These are phyloP conservation scores for Neoarius graeffei DNA, from an alignment of 2,113 vertebrate species.

Conservation along the genomic window DNA sequence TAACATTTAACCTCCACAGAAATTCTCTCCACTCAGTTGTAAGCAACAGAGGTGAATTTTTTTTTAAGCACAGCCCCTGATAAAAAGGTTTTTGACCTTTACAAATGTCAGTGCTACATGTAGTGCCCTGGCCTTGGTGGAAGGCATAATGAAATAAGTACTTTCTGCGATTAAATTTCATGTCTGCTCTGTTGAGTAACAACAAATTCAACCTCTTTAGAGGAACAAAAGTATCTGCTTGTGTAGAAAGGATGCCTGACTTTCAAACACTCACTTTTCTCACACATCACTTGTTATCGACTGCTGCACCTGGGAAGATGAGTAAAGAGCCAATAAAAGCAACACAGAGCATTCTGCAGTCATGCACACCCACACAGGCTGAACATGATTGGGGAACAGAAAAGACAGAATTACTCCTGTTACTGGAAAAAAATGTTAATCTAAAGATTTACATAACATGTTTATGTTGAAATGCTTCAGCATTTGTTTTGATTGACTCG, in stretches of 20 bases:
- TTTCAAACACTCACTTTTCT: slow-evolving; percentile 27
- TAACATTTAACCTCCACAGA: background rate
- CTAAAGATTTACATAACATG: background rate
- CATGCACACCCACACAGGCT: background rate
- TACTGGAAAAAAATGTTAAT: background rate
- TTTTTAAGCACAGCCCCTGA: slow-evolving; percentile 12
- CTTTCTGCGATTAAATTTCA: slow-evolving; percentile 38
- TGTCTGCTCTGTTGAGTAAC: slow-evolving; percentile 40
- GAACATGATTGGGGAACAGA: background rate
- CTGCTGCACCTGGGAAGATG: slow-evolving; percentile 30
- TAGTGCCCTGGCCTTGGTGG: slow-evolving; percentile 32
- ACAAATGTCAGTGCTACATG: slow-evolving; percentile 49
- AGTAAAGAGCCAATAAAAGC: slow-evolving; percentile 15
- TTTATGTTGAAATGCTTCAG: background rate
- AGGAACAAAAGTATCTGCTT: slow-evolving; percentile 29
- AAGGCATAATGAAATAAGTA: slow-evolving; percentile 50
- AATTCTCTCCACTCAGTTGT: background rate
- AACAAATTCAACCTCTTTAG: slow-evolving; percentile 35
- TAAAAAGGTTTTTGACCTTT: slow-evolving; percentile 52
- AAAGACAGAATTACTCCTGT: background rate
- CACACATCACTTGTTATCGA: slow-evolving; percentile 6
- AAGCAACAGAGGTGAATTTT: background rate
- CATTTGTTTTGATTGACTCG: background rate
- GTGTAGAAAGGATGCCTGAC: slow-evolving; percentile 25
- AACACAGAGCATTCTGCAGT: background rate